Evolutionary conservation across 2,888 invertebrate species (phyloP).

Genomic region (Acanthosepion pharaonis): DNA sequence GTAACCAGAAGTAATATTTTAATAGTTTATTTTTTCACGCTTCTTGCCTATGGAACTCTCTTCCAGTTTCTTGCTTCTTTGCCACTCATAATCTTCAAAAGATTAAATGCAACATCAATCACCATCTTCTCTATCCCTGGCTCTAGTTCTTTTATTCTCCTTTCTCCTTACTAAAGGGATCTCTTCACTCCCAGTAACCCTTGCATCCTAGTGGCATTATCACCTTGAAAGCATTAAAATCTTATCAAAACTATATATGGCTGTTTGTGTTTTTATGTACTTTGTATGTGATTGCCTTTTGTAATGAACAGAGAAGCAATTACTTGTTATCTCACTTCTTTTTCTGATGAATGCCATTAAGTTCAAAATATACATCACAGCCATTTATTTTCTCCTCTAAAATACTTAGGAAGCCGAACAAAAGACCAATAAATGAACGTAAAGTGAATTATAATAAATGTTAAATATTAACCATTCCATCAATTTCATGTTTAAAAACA

Average conservation of each 20-base stretch:
- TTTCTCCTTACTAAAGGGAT: no score
- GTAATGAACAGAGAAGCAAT: background rate
- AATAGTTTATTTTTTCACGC: no score
- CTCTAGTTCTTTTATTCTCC: no score
- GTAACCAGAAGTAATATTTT: no score
- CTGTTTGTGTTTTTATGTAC: background rate
- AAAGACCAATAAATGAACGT: background rate
- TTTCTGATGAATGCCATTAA: background rate
- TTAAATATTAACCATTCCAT: background rate
- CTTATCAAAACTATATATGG: background rate
- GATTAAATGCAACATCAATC: no score
- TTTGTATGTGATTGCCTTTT: background rate
- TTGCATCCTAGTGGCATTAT: no score
- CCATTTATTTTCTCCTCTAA: background rate
- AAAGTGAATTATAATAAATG: background rate
- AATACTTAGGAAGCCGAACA: background rate
- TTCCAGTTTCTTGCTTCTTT: no score
- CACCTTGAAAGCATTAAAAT: background rate
- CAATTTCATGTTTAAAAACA: background rate
- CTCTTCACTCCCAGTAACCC: no score
- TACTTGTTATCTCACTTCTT: background rate
- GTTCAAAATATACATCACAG: background rate
- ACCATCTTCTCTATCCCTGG: no score
- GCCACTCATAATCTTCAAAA: no score
- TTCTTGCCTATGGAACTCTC: no score